Percentiles rank a stretch among this genome's conserved stretches.
phyloP scores from a whole-genome alignment of 2,113 vertebrate species.

The Salvator merianae region DNA sequence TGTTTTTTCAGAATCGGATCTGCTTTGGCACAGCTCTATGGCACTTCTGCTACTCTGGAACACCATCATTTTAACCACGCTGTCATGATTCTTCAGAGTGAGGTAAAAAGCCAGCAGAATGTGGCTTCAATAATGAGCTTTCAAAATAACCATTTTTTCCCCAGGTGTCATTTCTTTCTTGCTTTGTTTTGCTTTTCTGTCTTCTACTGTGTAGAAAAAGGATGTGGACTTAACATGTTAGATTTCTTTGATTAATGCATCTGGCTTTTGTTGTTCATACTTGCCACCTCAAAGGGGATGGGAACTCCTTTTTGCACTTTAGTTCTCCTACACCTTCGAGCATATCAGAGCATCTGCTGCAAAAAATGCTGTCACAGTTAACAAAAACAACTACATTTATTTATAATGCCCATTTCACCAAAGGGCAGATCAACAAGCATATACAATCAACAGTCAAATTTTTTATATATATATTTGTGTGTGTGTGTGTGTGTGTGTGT shows the following conservation, averaged over 20 bases:
- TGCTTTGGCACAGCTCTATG: constrained; percentile 94
- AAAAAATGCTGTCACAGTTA: too few species aligned
- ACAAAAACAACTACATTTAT: too few species aligned
- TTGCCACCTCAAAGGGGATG: too few species aligned
- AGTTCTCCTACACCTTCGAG: too few species aligned
- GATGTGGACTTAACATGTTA: constrained; percentile 12
- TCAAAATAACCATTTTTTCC: background rate
- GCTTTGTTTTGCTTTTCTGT: background rate
- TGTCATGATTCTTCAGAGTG: constrained; percentile 99
- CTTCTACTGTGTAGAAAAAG: background rate
- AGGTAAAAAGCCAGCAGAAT: constrained; percentile 78
- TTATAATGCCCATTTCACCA: too few species aligned
- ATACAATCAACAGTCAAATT: too few species aligned
- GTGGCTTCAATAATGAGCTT: constrained; percentile 34
- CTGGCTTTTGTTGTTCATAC: background rate
- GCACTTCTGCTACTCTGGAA: constrained; percentile 96
- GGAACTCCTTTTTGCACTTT: too few species aligned
- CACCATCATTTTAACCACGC: constrained; percentile 99
- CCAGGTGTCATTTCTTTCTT: too few species aligned
- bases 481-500: too few species aligned
- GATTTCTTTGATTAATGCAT: background rate
- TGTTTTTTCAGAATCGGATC: constrained; percentile 88
- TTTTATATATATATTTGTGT: too few species aligned
- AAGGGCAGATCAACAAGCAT: too few species aligned
- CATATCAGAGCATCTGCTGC: too few species aligned